Conservation (phyloP, 2,888 invertebrate genomes). For the Torymus tubicola region DNA sequence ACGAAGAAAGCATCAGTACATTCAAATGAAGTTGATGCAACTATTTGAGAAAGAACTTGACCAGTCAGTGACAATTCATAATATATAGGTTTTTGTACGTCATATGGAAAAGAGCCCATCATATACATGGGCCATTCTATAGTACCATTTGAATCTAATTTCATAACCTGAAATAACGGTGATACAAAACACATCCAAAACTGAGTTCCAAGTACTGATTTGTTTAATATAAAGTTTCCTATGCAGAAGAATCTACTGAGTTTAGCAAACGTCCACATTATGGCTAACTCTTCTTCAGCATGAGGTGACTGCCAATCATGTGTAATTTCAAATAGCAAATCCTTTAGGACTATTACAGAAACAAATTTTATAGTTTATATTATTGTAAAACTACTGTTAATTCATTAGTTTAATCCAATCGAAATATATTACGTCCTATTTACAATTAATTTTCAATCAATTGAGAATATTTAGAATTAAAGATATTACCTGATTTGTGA, state of each 20-base stretch:
- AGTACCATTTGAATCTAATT: slow-evolving; percentile 9
- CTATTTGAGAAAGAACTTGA: slow-evolving; percentile 62
- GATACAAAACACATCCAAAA: slow-evolving; percentile 26
- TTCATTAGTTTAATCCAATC: too few species aligned
- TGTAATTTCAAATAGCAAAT: too few species aligned
- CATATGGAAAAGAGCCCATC: slow-evolving; percentile 64
- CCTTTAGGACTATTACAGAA: too few species aligned
- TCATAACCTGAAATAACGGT: slow-evolving; percentile 6
- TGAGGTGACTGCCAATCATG: slow-evolving; percentile 56
- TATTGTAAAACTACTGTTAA: too few species aligned
- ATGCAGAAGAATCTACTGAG: slow-evolving; percentile 60
- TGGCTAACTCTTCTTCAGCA: slow-evolving; percentile 38
- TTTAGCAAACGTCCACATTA: slow-evolving; percentile 59
- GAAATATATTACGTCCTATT: background rate
- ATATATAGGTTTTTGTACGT: slow-evolving; percentile 60
- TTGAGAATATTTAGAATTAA: slow-evolving; percentile 5
- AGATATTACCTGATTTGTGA: slow-evolving; percentile 57
- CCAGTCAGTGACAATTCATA: slow-evolving; percentile 64
- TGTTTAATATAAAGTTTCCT: slow-evolving; percentile 59
- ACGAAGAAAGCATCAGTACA: slow-evolving; percentile 64
- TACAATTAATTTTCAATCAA: background rate
- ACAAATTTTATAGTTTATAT: too few species aligned
- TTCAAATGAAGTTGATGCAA: slow-evolving; percentile 64
- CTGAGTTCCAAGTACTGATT: slow-evolving; percentile 43
- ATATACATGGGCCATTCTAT: slow-evolving; percentile 55